Base-by-base conservation (phyloP, 2,888 invertebrate species). In the Nomada ferruginata region DNA sequence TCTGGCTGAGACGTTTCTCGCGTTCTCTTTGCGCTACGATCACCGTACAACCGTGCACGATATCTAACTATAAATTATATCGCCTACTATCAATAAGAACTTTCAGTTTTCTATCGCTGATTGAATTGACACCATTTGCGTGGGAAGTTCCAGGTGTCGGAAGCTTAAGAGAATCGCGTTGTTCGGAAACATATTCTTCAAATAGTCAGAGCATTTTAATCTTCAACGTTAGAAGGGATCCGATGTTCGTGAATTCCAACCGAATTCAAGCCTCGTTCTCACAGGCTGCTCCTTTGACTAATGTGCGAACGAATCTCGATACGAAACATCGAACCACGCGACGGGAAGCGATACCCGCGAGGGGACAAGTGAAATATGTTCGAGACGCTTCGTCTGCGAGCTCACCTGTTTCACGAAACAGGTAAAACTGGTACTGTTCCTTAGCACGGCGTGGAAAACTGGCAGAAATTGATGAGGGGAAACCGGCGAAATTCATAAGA, bases 261-360 rank as follows among this genome's bases (percentile, higher is more conserved):
- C 9, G 64, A 73, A 20, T 36, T 36, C 63, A 29, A 63, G 61
- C 71, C 47, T 47, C 75, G 53, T 84, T 78, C 64, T 73, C 70
- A 77, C 23, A 15, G 72, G 68, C 66, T 59, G 77, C 52, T 65
- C 66, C 53, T 44, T 36, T 84, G 77, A 85, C 64, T 82, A 79
- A 85, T 65, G 82, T 66, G 55, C 63, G 64, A 60, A 57, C 73
- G 50, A 52, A 15, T 42, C 29, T n/a, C 65, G 44, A 70, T 26
- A 36, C 9, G 18, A 57, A 13, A 26, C n/a, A 53, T 70, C 59
- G 64, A 59, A 71, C 15, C 63, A 7, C n/a, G 18, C n/a, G 13
- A 11, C 36, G 44, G 26, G 9, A 13, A 47, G 47, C 7, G 55
- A 63, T 55, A 55, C 66, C 68, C 68, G n/a, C 23, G 26, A 44